A percentile compares a stretch with the other conserved stretches of the same genome.
These are phyloP conservation scores for Ramazzottius varieornatus DNA, from an alignment of 2,888 invertebrate genomes.

Conservation along the genomic window DNA sequence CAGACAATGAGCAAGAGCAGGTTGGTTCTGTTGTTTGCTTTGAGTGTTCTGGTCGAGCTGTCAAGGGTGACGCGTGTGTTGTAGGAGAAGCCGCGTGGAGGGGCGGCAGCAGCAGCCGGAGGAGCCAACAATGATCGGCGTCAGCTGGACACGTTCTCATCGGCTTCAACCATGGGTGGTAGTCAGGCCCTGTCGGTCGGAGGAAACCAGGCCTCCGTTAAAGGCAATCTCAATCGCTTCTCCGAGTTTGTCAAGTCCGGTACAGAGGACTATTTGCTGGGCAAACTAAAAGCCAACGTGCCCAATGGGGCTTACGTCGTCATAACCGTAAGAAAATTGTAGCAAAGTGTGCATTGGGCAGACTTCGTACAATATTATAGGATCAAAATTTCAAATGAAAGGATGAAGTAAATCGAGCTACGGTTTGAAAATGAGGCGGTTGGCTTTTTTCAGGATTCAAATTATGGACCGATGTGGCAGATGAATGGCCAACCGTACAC, in stretches of 20 bases:
- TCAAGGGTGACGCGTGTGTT: too few species aligned
- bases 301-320: slow-evolving; percentile 42
- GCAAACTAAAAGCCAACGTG: slow-evolving; percentile 38
- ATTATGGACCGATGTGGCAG: slow-evolving; percentile 51
- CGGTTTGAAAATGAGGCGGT: neutral
- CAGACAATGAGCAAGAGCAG: slow-evolving; percentile 7
- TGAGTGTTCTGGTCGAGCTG: too few species aligned
- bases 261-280: slow-evolving; percentile 62
- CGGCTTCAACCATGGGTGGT: neutral
- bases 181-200: neutral
- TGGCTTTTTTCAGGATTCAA: slow-evolving; percentile 27
- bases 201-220: neutral
- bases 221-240: slow-evolving; percentile 27
- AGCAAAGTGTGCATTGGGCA: too few species aligned
- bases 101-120: neutral
- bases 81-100: neutral
- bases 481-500: slow-evolving; percentile 43
- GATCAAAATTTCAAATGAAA: too few species aligned
- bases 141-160: neutral
- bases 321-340: slow-evolving; percentile 34
- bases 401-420: neutral
- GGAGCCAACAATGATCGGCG: neutral
- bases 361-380: too few species aligned
- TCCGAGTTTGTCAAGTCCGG: slow-evolving; percentile 69
- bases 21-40: neutral